phyloP scores from a whole-genome alignment of 2,888 invertebrate species.

The Meiosimyza decipiens region DNA sequence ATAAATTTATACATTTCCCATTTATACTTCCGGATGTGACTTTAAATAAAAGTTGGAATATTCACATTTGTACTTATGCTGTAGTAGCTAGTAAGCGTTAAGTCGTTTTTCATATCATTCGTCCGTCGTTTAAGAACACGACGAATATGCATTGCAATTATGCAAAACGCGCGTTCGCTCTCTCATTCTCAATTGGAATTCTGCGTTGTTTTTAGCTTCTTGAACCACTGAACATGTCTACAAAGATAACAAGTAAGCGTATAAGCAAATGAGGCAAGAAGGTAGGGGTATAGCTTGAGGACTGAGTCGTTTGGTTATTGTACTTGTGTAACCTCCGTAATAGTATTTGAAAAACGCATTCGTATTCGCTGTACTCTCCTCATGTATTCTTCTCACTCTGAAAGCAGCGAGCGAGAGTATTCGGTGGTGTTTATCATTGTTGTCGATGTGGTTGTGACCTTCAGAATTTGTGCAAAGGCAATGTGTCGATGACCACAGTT shows the following conservation, averaged over 20 bases:
- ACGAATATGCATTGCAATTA: not conserved
- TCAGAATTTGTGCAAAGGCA: slow-evolving; percentile 69
- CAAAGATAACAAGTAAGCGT: slow-evolving; percentile 7
- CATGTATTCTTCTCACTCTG: slow-evolving; percentile 9
- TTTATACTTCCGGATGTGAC: slow-evolving; percentile 9
- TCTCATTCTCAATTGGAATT: slow-evolving; percentile 4
- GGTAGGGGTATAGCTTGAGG: no score
- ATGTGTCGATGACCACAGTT: slow-evolving; percentile 69
- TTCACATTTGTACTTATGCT: not conserved
- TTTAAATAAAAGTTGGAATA: not conserved
- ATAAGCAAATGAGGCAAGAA: not conserved
- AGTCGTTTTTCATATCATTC: not conserved
- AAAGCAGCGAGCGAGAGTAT: slow-evolving; percentile 35
- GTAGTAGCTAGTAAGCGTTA: not conserved
- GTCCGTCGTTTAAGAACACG: not conserved
- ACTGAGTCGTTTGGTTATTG: not conserved
- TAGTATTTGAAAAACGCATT: slow-evolving; percentile 18
- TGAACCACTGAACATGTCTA: slow-evolving; percentile 22
- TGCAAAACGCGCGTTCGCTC: slow-evolving; percentile 3
- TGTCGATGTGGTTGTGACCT: slow-evolving; percentile 67
- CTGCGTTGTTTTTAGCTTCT: slow-evolving; percentile 10
- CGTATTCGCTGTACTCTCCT: slow-evolving; percentile 16
- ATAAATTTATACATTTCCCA: not conserved
- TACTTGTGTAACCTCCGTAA: not conserved
- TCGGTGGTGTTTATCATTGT: slow-evolving; percentile 44